phyloP scores from a whole-genome alignment of 1,140 invertebrate genomes.

The Chionoecetes opilio region DNA sequence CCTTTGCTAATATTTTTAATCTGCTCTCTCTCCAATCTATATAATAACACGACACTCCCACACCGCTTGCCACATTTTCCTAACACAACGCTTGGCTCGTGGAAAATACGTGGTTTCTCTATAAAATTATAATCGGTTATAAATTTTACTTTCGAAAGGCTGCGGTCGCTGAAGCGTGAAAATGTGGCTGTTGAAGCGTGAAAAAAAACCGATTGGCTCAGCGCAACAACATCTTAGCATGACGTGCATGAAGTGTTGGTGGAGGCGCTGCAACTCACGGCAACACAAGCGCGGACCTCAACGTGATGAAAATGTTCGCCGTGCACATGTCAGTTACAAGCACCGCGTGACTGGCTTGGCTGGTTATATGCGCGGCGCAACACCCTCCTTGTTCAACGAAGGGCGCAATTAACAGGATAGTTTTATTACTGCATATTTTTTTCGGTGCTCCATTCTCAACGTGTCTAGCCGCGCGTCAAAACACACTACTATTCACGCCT shows the following conservation, averaged over 20 bases:
- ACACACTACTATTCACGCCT: background rate
- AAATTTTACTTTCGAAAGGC: too few species aligned
- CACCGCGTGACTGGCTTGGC: constrained; percentile 12
- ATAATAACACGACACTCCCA: too few species aligned
- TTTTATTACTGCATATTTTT: background rate
- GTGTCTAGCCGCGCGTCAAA: background rate
- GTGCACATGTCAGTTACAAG: background rate
- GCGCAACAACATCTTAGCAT: background rate
- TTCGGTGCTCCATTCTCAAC: background rate
- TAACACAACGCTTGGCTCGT: too few species aligned
- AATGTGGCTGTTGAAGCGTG: too few species aligned
- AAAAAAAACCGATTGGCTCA: background rate
- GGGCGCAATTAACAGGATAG: background rate
- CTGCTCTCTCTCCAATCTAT: too few species aligned
- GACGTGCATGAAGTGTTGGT: background rate
- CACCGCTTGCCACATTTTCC: too few species aligned
- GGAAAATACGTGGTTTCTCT: too few species aligned
- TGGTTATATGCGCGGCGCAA: background rate
- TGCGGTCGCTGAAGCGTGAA: too few species aligned
- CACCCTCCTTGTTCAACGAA: background rate
- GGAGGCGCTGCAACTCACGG: background rate
- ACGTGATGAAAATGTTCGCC: background rate
- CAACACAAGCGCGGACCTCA: background rate
- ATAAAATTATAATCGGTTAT: too few species aligned
- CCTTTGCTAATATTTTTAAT: too few species aligned